phyloP scores from a whole-genome alignment of 2,888 invertebrate genomes.

The Nasonia oneida region DNA sequence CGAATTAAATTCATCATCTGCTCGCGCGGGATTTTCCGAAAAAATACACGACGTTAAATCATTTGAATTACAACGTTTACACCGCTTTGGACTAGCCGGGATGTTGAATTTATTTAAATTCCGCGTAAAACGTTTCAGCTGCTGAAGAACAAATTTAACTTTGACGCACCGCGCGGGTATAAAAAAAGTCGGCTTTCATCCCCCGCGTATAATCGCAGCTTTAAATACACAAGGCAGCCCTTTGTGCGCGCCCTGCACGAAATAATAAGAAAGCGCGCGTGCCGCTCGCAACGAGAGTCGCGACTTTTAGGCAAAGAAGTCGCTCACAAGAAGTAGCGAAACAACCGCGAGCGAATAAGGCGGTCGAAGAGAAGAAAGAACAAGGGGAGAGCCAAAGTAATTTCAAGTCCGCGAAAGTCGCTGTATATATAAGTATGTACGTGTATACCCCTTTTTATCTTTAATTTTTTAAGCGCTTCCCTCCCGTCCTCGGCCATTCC shows the following conservation, averaged over 20 bases:
- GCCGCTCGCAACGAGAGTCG: neutral
- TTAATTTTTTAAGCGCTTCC: conserved; percentile 16
- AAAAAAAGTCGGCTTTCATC: neutral
- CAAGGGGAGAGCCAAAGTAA: conserved; percentile 11
- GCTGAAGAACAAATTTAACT: no score
- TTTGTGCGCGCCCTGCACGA: neutral
- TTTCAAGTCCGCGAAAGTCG: conserved; percentile 27
- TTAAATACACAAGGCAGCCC: neutral
- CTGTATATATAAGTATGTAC: neutral
- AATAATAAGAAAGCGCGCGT: conserved; percentile 23
- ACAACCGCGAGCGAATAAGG: neutral
- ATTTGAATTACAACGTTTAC: neutral
- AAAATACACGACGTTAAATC: neutral
- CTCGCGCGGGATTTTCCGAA: neutral
- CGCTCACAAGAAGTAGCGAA: neutral
- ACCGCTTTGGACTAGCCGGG: neutral
- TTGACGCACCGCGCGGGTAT: neutral
- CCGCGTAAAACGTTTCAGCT: neutral
- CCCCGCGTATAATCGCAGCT: neutral
- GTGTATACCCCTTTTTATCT: neutral
- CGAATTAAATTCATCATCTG: neutral
- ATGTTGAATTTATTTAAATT: neutral
- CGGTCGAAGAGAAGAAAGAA: neutral
- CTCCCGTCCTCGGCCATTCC: neutral
- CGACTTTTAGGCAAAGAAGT: conserved; percentile 26